These are phyloP conservation scores for Ichneumoninae sp. DNA, from an alignment of 2,888 invertebrate species.

Conservation along the genomic window DNA sequence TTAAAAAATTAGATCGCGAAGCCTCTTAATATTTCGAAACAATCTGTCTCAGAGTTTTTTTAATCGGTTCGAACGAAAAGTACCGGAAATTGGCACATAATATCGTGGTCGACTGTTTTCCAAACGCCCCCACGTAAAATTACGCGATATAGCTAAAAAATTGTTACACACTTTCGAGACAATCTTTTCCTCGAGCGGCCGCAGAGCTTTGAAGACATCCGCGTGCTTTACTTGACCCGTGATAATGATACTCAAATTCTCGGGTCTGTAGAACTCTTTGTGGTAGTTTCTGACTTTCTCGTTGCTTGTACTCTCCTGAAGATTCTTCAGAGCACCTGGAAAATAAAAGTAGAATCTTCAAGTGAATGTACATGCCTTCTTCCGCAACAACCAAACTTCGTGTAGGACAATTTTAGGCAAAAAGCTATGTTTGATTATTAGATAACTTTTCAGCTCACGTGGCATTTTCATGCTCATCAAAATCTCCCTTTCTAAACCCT, in stretches of 20 bases:
- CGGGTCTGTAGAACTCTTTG: conserved; percentile 93
- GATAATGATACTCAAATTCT: conserved; percentile 94
- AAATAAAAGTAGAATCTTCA: not conserved
- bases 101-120: not conserved
- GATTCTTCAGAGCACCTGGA: conserved; percentile 89
- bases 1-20: not conserved
- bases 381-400: too few species aligned
- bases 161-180: conserved; percentile 86
- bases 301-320: conserved; percentile 90
- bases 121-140: not conserved
- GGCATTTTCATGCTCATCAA: too few species aligned
- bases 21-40: not conserved
- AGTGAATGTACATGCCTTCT: not conserved
- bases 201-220: conserved; percentile 90
- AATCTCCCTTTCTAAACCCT: too few species aligned
- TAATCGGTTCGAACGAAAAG: not conserved
- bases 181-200: conserved; percentile 91
- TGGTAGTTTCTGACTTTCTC: conserved; percentile 93
- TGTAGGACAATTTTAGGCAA: not conserved
- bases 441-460: too few species aligned
- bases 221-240: conserved; percentile 92
- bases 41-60: not conserved
- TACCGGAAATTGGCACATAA: not conserved
- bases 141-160: conserved; percentile 18
- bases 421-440: not conserved